phyloP scores from a whole-genome alignment of 2,797 vertebrate genomes.

The Onychomys leucogaster region DNA sequence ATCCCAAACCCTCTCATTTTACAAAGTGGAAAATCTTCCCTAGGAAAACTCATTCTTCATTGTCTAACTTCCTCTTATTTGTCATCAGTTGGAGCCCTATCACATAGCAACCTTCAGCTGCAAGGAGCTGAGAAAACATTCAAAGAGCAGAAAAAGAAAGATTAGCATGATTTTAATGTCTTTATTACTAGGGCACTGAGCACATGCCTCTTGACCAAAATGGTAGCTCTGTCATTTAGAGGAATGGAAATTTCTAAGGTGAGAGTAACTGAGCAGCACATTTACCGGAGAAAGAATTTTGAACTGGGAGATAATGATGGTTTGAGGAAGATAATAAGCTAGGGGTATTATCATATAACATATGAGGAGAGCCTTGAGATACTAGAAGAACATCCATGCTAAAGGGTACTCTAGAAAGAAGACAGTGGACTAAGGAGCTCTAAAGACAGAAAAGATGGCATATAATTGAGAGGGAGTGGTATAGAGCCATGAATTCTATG shows the following conservation, averaged over 20 bases:
- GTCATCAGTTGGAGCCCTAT: not conserved
- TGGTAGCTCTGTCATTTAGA: not conserved
- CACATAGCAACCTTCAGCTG: not conserved
- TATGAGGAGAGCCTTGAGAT: not conserved
- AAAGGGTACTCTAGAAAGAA: not conserved
- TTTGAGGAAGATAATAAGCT: not conserved
- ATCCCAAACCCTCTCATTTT: not conserved
- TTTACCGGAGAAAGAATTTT: not conserved
- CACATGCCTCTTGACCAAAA: not conserved
- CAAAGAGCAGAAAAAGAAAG: not conserved
- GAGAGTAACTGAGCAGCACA: not conserved
- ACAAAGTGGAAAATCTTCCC: not conserved
- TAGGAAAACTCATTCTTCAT: not conserved
- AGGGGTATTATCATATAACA: not conserved
- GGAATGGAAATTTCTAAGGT: not conserved
- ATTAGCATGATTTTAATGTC: not conserved
- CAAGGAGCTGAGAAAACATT: not conserved
- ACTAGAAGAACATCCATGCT: not conserved
- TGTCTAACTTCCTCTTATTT: not conserved
- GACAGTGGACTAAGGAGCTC: not conserved
- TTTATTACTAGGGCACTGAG: not conserved
- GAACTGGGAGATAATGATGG: not conserved
- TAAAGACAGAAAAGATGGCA: not conserved
- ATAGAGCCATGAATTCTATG: not conserved
- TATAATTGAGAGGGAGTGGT: not conserved